Evolutionary conservation across 2,113 vertebrate species (phyloP).

Genomic region (Hyaena hyaena): DNA sequence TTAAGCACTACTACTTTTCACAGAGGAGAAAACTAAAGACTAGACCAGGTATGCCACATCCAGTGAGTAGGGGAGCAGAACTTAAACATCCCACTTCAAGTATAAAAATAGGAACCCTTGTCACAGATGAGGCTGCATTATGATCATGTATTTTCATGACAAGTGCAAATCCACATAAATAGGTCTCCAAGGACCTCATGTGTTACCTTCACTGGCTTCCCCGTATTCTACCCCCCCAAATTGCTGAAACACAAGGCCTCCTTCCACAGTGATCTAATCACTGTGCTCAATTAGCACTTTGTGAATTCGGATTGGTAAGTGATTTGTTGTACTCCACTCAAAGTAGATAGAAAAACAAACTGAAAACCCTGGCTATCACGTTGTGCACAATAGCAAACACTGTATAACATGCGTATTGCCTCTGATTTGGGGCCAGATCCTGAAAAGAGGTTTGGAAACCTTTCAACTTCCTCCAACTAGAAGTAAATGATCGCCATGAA

Average conservation of each 20-base stretch:
- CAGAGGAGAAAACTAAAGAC: constrained; percentile 4
- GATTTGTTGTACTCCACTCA: background rate
- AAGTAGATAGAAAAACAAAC: constrained; percentile 51
- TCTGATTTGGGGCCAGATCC: constrained; percentile 25
- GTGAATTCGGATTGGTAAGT: constrained; percentile 25
- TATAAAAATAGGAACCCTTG: background rate
- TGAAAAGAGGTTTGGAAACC: constrained; percentile 48
- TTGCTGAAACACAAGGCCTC: background rate
- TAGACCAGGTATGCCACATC: background rate
- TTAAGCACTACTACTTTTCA: background rate
- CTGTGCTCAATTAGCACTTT: background rate
- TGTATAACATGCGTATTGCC: background rate
- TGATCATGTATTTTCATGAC: background rate
- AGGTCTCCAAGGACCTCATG: background rate
- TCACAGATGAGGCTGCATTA: background rate
- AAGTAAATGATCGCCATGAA: background rate
- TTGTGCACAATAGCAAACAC: background rate
- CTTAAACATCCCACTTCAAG: background rate
- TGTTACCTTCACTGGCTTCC: background rate
- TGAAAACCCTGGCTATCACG: background rate
- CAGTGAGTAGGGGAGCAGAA: background rate
- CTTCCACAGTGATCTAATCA: background rate
- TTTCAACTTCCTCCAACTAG: background rate
- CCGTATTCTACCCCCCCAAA: background rate
- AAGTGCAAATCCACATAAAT: background rate